Evolutionary conservation across 1,140 invertebrate genomes (phyloP), one percentile per base, ranked within the genome.

Genomic region (Lucilia cuprina): DNA sequence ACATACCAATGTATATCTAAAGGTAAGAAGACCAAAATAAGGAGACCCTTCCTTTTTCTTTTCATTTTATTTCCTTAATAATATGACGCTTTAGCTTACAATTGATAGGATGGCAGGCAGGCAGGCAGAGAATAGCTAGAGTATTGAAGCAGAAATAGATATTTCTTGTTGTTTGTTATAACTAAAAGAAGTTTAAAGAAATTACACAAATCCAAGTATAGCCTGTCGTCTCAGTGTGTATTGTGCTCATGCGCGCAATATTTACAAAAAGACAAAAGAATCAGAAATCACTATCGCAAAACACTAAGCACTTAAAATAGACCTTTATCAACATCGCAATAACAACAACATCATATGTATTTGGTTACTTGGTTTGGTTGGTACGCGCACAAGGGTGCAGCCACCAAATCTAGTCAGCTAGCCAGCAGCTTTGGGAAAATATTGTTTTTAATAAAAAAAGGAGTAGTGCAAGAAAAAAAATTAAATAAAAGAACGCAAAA

Each of bases 291-390:
- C 77, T 80, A 80, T 80, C 41, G 41, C 41, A n/a, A 35, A 10
- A 12, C 34, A 21, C 47, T 49, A 80, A 80, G 47, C 77, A 80
- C 77, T 80, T 80, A 80, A 80, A 80, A 80, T 80, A 80, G 77
- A 49, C 77, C 47, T 80, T 80, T 80, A 80, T 80, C 77, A 50
- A 19, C 47, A 80, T 21, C 17, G 5, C 10, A 70, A 70, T 9
- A 70, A 49, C 19, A 70, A 21, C 10, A 70, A 25, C 21, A 70
- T 7, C 50, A 55, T 55, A 55, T 55, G 50, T 55, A 3, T 30
- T 30, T 30, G 25, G 25, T 1, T 30, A 3, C 25, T 30, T 30
- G 25, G 25, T 30, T 30, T 30, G 50, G 50, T 55, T 12, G 50
- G 65, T 70, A 70, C n/a, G 21, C 4, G n/a, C 65, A 19, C 65